A percentile compares a stretch with the other conserved stretches of the same genome.
Conservation (phyloP, 2,113 vertebrate species). For the Daboia siamensis region DNA sequence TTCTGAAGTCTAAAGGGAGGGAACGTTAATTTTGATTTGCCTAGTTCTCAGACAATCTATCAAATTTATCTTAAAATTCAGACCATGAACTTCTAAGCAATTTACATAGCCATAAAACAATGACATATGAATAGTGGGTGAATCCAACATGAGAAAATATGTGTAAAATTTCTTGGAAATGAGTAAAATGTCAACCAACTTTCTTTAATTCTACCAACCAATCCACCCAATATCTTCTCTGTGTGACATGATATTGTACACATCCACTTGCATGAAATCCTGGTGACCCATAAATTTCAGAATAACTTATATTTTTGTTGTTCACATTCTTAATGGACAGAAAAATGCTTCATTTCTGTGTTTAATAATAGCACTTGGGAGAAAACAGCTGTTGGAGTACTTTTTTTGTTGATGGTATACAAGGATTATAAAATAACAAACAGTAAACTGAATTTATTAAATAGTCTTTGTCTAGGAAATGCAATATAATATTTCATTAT, state of each 20-base stretch:
- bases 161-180: slow-evolving; percentile 1
- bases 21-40: background rate
- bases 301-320: background rate
- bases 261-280: background rate
- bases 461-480: background rate
- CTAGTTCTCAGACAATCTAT: background rate
- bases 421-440: background rate
- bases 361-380: background rate
- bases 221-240: background rate
- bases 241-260: background rate
- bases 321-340: slow-evolving; percentile 20
- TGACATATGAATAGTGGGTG: background rate
- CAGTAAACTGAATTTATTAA: slow-evolving; percentile 13
- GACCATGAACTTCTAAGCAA: background rate
- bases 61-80: background rate
- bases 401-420: background rate
- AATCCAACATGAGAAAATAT: background rate
- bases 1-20: background rate
- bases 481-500: background rate
- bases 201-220: background rate
- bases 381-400: background rate
- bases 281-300: background rate
- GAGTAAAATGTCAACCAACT: slow-evolving; percentile 5
- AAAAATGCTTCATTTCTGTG: background rate
- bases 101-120: background rate